Evolutionary conservation across 2,797 vertebrate genomes (phyloP).

Genomic region (Morelia viridis): DNA sequence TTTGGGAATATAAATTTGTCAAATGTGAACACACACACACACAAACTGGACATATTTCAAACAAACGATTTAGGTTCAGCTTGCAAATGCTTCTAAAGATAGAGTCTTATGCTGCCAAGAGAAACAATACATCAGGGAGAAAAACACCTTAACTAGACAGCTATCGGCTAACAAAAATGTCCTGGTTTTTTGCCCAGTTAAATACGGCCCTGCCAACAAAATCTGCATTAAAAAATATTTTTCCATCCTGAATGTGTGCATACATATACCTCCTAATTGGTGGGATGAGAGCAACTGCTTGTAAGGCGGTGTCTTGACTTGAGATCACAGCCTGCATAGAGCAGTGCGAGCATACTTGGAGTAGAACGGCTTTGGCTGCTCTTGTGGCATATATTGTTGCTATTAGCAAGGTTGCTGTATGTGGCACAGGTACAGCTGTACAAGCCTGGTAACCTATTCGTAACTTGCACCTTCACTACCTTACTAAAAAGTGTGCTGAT

Average conservation of each 20-base stretch:
- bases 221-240: conserved; percentile 20
- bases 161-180: conserved; percentile 62
- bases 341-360: not conserved
- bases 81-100: conserved; percentile 69
- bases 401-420: not conserved
- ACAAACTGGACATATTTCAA: conserved; percentile 61
- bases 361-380: not conserved
- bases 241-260: not conserved
- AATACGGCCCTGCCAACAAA: conserved; percentile 39
- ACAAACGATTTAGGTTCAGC: conserved; percentile 58
- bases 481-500: not conserved
- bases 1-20: conserved; percentile 58
- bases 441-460: not conserved
- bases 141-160: conserved; percentile 61
- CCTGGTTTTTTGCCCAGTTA: conserved; percentile 61
- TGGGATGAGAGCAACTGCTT: not conserved
- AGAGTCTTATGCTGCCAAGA: conserved; percentile 62
- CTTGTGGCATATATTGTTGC: not conserved
- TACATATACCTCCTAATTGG: not conserved
- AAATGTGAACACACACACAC: conserved; percentile 24
- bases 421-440: not conserved
- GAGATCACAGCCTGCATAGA: not conserved
- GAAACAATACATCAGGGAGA: conserved; percentile 61
- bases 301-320: not conserved
- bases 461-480: not conserved